Conservation (phyloP, 2,888 invertebrate genomes). For the Halictus ligatus region DNA sequence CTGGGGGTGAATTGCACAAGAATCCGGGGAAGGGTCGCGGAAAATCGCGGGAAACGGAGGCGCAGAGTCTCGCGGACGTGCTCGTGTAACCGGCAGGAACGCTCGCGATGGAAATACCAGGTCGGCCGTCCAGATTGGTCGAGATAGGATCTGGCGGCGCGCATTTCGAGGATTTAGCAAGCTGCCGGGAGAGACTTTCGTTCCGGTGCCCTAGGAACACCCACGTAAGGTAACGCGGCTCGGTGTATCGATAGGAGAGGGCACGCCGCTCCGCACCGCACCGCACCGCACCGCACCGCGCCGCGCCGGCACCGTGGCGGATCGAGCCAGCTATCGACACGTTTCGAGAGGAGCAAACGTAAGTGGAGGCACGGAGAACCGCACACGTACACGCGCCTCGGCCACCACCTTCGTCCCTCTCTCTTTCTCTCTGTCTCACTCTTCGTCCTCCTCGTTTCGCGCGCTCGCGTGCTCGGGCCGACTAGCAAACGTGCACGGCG, state of each 20-base stretch:
- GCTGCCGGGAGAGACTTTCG: constrained; percentile 75
- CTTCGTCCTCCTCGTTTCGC: background rate
- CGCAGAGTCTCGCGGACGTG: constrained; percentile 12
- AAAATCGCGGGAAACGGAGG: constrained; percentile 47
- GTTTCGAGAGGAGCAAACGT: constrained; percentile 65
- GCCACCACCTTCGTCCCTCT: constrained; percentile 17
- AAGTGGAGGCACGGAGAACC: constrained; percentile 31
- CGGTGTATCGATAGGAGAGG: constrained; percentile 65
- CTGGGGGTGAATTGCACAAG: background rate
- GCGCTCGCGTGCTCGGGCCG: background rate
- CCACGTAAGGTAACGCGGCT: constrained; percentile 67
- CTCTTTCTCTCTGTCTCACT: background rate
- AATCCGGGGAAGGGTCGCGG: constrained; percentile 18
- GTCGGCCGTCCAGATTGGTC: constrained; percentile 55
- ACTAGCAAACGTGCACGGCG: constrained; percentile 55
- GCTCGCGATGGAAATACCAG: constrained; percentile 64
- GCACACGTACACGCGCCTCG: constrained; percentile 27
- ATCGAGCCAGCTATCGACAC: constrained; percentile 66
- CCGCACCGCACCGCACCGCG: background rate
- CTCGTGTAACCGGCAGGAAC: constrained; percentile 52
- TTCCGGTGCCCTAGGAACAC: constrained; percentile 75
- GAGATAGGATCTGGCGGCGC: constrained; percentile 70
- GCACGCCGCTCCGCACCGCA: background rate
- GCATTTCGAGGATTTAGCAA: constrained; percentile 78
- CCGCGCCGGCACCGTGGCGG: constrained; percentile 32